Evolutionary conservation across 2,113 vertebrate genomes (phyloP).

Genomic region (Megatriorchis doriae): DNA sequence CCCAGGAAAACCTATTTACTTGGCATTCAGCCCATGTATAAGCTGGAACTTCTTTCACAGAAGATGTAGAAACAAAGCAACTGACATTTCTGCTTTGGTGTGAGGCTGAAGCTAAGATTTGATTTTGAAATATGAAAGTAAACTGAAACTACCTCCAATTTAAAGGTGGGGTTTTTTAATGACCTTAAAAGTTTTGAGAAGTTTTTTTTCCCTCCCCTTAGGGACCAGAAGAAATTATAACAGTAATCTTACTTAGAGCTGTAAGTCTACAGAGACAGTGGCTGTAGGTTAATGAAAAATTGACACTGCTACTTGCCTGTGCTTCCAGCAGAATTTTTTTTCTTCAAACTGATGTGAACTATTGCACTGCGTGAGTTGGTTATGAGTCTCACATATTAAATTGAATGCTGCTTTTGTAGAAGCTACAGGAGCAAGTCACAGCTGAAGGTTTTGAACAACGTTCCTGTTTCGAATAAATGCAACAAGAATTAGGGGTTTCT

Average conservation of each 20-base stretch:
- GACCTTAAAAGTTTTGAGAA: constrained; percentile 69
- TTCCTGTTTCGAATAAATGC: background rate
- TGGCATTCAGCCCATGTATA: background rate
- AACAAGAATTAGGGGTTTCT: background rate
- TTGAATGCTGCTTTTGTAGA: background rate
- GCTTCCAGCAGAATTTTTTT: constrained; percentile 45
- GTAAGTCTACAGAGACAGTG: constrained; percentile 47
- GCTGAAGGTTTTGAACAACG: background rate
- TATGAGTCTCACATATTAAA: constrained; percentile 56
- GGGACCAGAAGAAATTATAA: constrained; percentile 69
- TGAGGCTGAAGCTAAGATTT: constrained; percentile 48
- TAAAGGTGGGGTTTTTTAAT: constrained; percentile 58
- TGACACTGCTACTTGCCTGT: constrained; percentile 49
- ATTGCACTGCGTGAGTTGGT: constrained; percentile 4
- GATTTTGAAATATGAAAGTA: constrained; percentile 70
- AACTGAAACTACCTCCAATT: constrained; percentile 54
- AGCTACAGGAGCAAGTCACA: background rate
- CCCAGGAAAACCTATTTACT: constrained; percentile 36
- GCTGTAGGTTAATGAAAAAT: constrained; percentile 74
- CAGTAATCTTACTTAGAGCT: constrained; percentile 64
- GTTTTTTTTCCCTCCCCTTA: background rate
- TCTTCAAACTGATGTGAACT: constrained; percentile 49
- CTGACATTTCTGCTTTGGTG: constrained; percentile 57
- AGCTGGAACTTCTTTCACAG: background rate
- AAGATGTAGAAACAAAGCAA: constrained; percentile 40